A percentile compares a stretch with the other conserved stretches of the same genome.
Evolutionary conservation across 1,140 invertebrate genomes (phyloP).

Genomic region (Aphis craccivora): DNA sequence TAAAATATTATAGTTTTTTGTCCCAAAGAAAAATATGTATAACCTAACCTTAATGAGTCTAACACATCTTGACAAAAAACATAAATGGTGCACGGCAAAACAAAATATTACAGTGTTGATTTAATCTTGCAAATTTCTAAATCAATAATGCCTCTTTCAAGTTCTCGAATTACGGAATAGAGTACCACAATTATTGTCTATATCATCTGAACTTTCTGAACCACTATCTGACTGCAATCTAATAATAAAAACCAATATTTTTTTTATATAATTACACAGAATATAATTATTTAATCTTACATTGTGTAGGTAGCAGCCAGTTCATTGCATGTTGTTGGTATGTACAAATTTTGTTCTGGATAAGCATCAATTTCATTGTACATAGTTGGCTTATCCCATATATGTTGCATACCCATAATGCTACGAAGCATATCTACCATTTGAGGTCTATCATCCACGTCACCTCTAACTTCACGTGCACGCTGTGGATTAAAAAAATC

Average conservation of each 20-base stretch:
- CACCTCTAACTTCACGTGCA: not conserved
- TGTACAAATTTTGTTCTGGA: constrained; percentile 38
- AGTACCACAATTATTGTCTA: constrained; percentile 24
- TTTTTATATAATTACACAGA: not conserved
- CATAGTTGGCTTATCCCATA: constrained; percentile 47
- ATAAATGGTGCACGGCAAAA: constrained; percentile 36
- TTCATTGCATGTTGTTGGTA: constrained; percentile 37
- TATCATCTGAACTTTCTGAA: constrained; percentile 43
- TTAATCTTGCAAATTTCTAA: not conserved
- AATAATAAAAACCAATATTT: constrained; percentile 18
- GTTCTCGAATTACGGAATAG: constrained; percentile 38
- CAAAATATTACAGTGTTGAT: constrained; percentile 29
- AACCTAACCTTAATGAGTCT: constrained; percentile 48
- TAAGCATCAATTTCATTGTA: constrained; percentile 22
- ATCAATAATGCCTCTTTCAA: not conserved
- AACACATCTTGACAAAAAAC: constrained; percentile 35
- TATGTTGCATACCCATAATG: constrained; percentile 47
- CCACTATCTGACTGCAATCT: constrained; percentile 52
- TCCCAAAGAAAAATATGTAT: constrained; percentile 46
- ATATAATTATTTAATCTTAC: constrained; percentile 24
- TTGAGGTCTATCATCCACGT: constrained; percentile 20
- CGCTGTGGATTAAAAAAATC: constrained; percentile 49
- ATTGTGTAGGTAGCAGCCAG: constrained; percentile 51
- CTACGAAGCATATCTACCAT: constrained; percentile 50
- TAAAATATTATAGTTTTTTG: constrained; percentile 49